A percentile compares a stretch with the other conserved stretches of the same genome.
phyloP scores from a whole-genome alignment of 2,888 invertebrate species.

The Heliconius sara region DNA sequence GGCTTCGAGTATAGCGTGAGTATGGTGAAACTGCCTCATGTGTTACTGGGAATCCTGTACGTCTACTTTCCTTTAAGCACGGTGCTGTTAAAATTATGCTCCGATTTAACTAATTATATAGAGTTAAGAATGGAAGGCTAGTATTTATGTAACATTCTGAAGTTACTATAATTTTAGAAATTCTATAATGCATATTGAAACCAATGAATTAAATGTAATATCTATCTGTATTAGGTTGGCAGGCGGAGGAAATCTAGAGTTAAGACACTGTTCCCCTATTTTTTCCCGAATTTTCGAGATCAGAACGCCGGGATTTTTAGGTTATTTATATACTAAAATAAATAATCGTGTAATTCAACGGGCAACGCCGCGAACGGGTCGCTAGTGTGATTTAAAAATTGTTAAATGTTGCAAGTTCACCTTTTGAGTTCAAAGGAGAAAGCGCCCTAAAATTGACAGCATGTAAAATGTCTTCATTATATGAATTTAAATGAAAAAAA shows the following conservation, averaged over 20 bases:
- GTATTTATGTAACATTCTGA: conserved; percentile 2
- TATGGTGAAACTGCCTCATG: conserved; percentile 48
- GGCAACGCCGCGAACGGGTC: too few species aligned
- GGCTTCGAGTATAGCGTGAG: conserved; percentile 41
- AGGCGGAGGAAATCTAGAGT: too few species aligned
- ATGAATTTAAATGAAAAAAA: neutral
- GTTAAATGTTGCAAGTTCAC: neutral
- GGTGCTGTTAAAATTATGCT: conserved; percentile 26
- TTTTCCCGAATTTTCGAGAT: too few species aligned
- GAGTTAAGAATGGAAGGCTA: conserved; percentile 16
- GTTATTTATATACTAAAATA: too few species aligned
- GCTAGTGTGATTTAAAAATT: neutral
- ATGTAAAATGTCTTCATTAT: neutral
- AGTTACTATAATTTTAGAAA: neutral
- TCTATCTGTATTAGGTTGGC: too few species aligned
- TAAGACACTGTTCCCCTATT: too few species aligned
- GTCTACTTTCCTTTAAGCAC: conserved; percentile 48
- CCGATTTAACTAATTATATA: conserved; percentile 44
- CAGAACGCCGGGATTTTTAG: too few species aligned
- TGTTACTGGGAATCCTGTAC: conserved; percentile 47
- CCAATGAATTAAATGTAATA: too few species aligned
- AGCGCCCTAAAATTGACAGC: conserved; percentile 9
- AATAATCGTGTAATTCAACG: too few species aligned
- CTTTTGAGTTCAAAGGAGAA: conserved; percentile 3
- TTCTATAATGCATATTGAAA: too few species aligned